A percentile compares a stretch with the other conserved stretches of the same genome.
Evolutionary conservation across 2,113 vertebrate genomes (phyloP).

Genomic region (Cettia cetti): DNA sequence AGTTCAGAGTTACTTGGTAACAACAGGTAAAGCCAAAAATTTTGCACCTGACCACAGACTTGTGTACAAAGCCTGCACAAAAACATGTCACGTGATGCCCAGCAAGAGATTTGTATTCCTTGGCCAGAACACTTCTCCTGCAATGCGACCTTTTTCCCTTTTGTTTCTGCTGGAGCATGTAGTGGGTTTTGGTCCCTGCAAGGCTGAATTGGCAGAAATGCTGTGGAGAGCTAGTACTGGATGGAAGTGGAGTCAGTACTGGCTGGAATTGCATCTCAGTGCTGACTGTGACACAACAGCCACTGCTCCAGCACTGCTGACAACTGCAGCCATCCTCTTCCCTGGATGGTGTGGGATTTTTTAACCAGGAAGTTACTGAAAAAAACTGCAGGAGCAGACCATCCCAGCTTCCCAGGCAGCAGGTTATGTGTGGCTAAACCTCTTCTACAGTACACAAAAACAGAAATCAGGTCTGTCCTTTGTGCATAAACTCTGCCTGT

Average conservation of each 20-base stretch:
- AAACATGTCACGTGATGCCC: accelerated
- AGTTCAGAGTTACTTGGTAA: neutral
- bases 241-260: neutral
- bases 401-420: neutral
- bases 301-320: neutral
- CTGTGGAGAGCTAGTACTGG: neutral
- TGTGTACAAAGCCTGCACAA: neutral
- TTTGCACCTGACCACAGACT: neutral
- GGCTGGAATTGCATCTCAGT: neutral
- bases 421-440: neutral
- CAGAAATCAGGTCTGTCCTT: neutral
- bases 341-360: neutral
- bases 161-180: neutral
- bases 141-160: neutral
- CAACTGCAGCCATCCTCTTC: neutral
- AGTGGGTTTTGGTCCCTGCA: neutral
- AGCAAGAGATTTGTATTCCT: neutral
- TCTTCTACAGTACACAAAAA: neutral
- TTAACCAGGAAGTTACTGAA: neutral
- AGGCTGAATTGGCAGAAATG: neutral
- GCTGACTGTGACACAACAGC: neutral
- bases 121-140: neutral
- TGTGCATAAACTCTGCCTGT: neutral
- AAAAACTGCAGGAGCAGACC: neutral
- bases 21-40: neutral